A percentile compares a stretch with the other conserved stretches of the same genome.
Evolutionary conservation across 2,113 vertebrate species (phyloP).

Genomic region (Spea multiplicata): DNA sequence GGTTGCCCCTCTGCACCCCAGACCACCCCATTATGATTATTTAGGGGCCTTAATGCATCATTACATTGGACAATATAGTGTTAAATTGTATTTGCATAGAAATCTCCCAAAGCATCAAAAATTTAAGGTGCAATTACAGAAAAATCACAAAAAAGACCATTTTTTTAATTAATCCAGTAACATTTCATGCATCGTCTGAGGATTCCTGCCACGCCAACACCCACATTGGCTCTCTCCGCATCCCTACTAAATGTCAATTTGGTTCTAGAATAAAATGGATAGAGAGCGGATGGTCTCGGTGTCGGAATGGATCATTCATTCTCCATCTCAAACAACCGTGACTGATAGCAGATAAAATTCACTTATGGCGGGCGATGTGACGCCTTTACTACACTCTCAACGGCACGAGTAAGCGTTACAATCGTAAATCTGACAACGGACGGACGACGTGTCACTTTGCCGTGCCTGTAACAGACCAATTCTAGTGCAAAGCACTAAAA

Average conservation of each 20-base stretch:
- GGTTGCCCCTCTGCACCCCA: no score
- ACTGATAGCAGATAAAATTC: constrained; percentile 32
- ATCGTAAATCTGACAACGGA: constrained; percentile 13
- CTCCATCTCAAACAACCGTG: constrained; percentile 26
- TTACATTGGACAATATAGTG: no score
- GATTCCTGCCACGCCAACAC: neutral
- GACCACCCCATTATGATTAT: no score
- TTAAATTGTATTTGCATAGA: no score
- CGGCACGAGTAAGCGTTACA: constrained; percentile 8
- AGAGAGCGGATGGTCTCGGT: neutral
- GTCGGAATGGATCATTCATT: constrained; percentile 26
- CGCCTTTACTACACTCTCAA: neutral
- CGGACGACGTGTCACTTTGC: neutral
- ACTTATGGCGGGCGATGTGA: constrained; percentile 16
- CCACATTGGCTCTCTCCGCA: neutral
- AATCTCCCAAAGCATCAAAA: no score
- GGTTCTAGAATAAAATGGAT: neutral
- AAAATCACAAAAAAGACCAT: neutral
- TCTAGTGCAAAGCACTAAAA: neutral
- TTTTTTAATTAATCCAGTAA: neutral
- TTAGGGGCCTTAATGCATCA: no score
- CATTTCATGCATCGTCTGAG: neutral
- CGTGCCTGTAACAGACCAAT: neutral
- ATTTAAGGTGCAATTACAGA: no score
- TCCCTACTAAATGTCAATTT: constrained; percentile 10